These are phyloP conservation scores for Amiota minor DNA, from an alignment of 2,888 invertebrate species.

Conservation along the genomic window DNA sequence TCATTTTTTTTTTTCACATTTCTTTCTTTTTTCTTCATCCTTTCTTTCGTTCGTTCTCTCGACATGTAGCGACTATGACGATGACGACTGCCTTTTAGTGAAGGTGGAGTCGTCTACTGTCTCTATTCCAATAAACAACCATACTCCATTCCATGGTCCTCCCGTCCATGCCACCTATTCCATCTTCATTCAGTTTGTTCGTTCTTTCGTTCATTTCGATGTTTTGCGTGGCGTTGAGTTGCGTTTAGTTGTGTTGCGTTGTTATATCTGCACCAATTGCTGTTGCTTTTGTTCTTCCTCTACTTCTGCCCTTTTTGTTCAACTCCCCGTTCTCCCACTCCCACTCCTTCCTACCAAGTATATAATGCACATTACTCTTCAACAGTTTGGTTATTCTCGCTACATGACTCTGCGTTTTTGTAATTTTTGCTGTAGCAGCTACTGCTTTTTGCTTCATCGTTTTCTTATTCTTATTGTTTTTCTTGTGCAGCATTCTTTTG, in stretches of 20 bases:
- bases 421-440: slow-evolving; percentile 26
- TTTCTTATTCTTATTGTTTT: neutral
- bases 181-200: neutral
- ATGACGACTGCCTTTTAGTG: slow-evolving; percentile 5
- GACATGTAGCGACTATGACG: too few relatives aligned
- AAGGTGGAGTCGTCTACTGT: slow-evolving; percentile 20
- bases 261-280: slow-evolving; percentile 4
- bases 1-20: neutral
- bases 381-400: neutral
- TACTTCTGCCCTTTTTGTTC: neutral
- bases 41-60: too few relatives aligned
- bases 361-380: neutral
- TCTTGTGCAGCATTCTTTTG: slow-evolving; percentile 13
- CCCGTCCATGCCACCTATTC: too few relatives aligned
- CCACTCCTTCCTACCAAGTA: neutral
- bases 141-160: neutral
- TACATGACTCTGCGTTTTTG: slow-evolving; percentile 28
- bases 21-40: neutral
- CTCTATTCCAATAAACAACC: slow-evolving; percentile 11
- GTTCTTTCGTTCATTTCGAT: slow-evolving; percentile 36
- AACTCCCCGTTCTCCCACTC: neutral
- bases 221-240: too few relatives aligned
- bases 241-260: neutral
- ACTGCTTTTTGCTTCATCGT: neutral
- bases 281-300: neutral